Evolutionary conservation across 2,113 vertebrate genomes (phyloP).

Genomic region (Gallinago jamesoni): DNA sequence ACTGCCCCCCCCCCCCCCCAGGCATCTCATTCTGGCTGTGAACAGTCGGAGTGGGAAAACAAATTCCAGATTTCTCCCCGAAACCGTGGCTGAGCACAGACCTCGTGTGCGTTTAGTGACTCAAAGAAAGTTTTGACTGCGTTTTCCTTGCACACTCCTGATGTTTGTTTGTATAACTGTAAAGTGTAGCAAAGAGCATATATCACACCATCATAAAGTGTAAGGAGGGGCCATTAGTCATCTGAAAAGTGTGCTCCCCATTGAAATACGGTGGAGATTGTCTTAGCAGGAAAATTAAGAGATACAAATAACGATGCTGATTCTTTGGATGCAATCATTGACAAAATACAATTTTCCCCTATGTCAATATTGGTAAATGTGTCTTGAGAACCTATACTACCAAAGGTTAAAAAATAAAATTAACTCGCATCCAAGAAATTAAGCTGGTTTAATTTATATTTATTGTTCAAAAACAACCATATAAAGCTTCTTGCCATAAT

Average conservation of each 20-base stretch:
- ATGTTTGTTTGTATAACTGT: neutral
- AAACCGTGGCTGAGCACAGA: neutral
- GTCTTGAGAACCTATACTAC: neutral
- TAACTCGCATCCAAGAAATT: neutral
- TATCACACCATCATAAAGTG: neutral
- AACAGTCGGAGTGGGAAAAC: neutral
- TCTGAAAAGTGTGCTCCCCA: neutral
- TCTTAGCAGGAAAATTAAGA: neutral
- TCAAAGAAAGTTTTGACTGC: neutral
- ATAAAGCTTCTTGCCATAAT: conserved; percentile 21
- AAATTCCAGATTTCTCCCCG: neutral
- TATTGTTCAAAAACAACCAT: conserved; percentile 6
- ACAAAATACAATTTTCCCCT: neutral
- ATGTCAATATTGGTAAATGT: neutral
- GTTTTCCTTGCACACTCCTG: neutral
- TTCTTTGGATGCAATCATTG: neutral
- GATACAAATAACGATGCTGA: neutral
- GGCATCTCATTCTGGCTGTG: accelerated
- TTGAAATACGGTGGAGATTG: neutral
- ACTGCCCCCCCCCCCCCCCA: neutral
- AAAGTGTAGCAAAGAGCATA: neutral
- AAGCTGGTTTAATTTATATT: neutral
- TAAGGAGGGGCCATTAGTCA: neutral
- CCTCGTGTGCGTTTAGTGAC: accelerated
- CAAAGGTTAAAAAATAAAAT: neutral